These are phyloP conservation scores for Parnassius apollo DNA, from an alignment of 2,888 invertebrate genomes.

Conservation along the genomic window DNA sequence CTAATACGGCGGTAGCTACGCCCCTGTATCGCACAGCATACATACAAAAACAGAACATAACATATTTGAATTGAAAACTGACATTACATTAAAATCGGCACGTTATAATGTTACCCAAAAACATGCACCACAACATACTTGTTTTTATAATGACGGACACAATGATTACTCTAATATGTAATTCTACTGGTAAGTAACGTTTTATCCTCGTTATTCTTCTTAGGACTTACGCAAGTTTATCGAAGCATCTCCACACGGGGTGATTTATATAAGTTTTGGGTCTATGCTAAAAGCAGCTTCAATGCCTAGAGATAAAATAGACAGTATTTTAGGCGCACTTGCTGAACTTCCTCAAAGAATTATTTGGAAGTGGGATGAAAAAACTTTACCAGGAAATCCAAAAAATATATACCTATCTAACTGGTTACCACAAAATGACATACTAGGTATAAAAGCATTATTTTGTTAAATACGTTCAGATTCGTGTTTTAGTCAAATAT, in stretches of 20 bases:
- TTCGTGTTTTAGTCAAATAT: not conserved
- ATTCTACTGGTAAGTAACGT: not conserved
- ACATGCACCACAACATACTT: not conserved
- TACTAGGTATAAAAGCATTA: slow-evolving; percentile 75
- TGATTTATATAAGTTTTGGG: slow-evolving; percentile 89
- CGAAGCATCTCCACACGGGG: slow-evolving; percentile 83
- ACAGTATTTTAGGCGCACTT: slow-evolving; percentile 82
- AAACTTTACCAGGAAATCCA: slow-evolving; percentile 68
- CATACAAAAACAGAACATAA: too few relatives aligned
- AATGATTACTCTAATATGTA: not conserved
- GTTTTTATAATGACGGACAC: too few relatives aligned
- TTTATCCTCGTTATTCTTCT: slow-evolving; percentile 8
- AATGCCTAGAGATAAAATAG: slow-evolving; percentile 80
- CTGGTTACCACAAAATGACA: slow-evolving; percentile 88
- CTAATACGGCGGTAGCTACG: too few relatives aligned
- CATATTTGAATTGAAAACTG: too few relatives aligned
- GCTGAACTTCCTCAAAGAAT: slow-evolving; percentile 83
- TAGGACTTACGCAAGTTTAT: slow-evolving; percentile 83
- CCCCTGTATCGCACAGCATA: too few relatives aligned
- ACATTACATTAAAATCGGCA: too few relatives aligned
- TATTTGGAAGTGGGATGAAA: slow-evolving; percentile 87
- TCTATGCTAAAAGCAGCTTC: slow-evolving; percentile 85
- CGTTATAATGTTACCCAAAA: too few relatives aligned
- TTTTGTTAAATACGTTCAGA: not conserved
- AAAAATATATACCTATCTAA: slow-evolving; percentile 83